These are phyloP conservation scores for Tachycineta bicolor DNA, from an alignment of 2,113 vertebrate genomes.

Conservation along the genomic window DNA sequence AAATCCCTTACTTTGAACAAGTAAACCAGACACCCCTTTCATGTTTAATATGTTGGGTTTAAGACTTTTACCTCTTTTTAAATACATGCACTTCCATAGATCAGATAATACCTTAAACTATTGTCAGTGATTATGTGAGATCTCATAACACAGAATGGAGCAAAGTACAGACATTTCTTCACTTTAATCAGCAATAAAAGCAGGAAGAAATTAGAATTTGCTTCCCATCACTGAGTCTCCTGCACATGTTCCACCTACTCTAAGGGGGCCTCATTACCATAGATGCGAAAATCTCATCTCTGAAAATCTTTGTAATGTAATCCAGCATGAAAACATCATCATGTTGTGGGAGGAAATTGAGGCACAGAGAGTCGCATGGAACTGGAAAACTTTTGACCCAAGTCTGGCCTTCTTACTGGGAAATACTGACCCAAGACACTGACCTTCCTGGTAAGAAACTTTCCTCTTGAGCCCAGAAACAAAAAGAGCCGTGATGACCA, in stretches of 20 bases:
- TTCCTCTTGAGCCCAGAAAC: background rate
- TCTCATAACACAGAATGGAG: constrained; percentile 72
- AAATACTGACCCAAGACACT: background rate
- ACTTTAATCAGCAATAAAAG: constrained; percentile 78
- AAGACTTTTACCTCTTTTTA: constrained; percentile 75
- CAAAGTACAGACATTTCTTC: constrained; percentile 69
- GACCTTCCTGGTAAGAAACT: background rate
- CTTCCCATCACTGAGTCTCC: constrained; percentile 73
- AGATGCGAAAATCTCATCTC: background rate
- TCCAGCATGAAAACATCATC: background rate
- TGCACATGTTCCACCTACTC: constrained; percentile 1
- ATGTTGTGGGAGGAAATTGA: background rate
- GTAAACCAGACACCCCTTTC: constrained; percentile 65
- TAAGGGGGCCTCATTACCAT: constrained; percentile 9
- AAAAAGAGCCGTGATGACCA: background rate
- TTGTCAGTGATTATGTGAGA: constrained; percentile 79
- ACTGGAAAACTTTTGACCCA: background rate
- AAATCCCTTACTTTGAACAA: constrained; percentile 66
- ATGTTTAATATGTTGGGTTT: constrained; percentile 73
- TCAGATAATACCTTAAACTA: constrained; percentile 80
- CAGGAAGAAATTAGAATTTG: constrained; percentile 74
- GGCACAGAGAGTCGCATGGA: background rate
- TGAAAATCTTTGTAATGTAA: background rate
- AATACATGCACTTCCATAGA: constrained; percentile 73
- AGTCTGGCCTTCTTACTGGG: background rate